These are phyloP conservation scores for Zaprionus capensis DNA, from an alignment of 1,140 invertebrate genomes.

Conservation along the genomic window DNA sequence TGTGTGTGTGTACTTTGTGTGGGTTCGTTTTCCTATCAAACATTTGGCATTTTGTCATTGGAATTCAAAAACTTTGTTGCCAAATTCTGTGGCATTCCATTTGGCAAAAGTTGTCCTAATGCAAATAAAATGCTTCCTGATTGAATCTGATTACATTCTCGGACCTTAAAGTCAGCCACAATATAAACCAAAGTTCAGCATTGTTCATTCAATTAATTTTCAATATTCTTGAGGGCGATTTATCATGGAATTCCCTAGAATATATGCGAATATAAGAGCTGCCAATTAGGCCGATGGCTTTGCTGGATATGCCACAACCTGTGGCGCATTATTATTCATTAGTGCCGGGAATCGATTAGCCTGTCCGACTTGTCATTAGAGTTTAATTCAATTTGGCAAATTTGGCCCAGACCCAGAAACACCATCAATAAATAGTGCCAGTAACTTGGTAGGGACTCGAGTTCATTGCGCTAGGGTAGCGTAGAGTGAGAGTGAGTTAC, in stretches of 20 bases:
- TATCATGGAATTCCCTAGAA: conserved; percentile 1
- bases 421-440: conserved; percentile 33
- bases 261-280: not conserved
- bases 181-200: not conserved
- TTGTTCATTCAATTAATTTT: conserved; percentile 25
- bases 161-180: not conserved
- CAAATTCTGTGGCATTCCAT: conserved; percentile 41
- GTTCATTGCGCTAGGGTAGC: not conserved
- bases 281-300: conserved; percentile 29
- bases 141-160: conserved; percentile 37
- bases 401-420: conserved; percentile 4
- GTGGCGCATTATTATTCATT: conserved; percentile 15
- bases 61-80: conserved; percentile 41
- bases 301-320: not conserved
- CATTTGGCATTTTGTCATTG: conserved; percentile 49
- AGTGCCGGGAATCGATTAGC: conserved; percentile 36
- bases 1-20: not conserved
- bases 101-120: conserved; percentile 34
- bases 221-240: conserved; percentile 19
- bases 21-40: conserved; percentile 39
- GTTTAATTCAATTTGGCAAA: conserved; percentile 47
- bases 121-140: conserved; percentile 61
- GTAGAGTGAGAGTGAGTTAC: not conserved
- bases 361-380: conserved; percentile 34
- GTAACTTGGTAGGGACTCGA: not conserved